Evolutionary conservation across 1,140 invertebrate genomes (phyloP), one percentile per base, ranked within the genome.

Genomic region (Hydropsyche tenuis): DNA sequence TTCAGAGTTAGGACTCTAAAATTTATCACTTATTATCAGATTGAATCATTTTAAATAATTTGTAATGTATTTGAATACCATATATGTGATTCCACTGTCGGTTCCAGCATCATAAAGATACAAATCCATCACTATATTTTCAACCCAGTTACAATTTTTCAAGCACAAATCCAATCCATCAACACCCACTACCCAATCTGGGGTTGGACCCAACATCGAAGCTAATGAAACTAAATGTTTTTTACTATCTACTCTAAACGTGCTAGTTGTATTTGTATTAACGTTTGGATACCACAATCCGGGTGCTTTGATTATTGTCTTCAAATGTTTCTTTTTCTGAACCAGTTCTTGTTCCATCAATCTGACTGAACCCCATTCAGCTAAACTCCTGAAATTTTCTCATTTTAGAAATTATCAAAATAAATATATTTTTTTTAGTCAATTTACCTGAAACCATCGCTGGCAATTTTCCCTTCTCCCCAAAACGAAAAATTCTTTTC

Each of bases 81-180:
- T 93, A 81, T 98, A 99, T 6, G 91, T 90, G n/a, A 95, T 89
- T 5, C 97, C 96, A 80, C 90, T 93, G 80, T 98, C 96, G 0
- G 95, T 97, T 11, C 96, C 96, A 23, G 96, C 95, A 84, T 99
- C 96, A 89, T 93, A 98, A 0, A 96, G 96, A 82, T 92, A 96
- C 6, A 99, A 83, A 84, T 97, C 94, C 66, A 98, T 88, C 0
- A 88, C 88, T 79, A 92, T 86, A 42, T 90, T 88, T 48, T 90
- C 89, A 1, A 91, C 86, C 97, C 97, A 99, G 0, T 90, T 90
- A 81, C 97, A 97, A 82, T 98, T 94, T 46, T 89, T 88, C 18
- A 92, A 86, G 80, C 96, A 99, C 0, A 99, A 86, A 81, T 98
- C 94, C 23, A 97, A 81, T 3, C 91, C 91, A 73, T 90, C 94